phyloP scores from a whole-genome alignment of 23 tunicate genomes.

The Oikopleura dioica region DNA sequence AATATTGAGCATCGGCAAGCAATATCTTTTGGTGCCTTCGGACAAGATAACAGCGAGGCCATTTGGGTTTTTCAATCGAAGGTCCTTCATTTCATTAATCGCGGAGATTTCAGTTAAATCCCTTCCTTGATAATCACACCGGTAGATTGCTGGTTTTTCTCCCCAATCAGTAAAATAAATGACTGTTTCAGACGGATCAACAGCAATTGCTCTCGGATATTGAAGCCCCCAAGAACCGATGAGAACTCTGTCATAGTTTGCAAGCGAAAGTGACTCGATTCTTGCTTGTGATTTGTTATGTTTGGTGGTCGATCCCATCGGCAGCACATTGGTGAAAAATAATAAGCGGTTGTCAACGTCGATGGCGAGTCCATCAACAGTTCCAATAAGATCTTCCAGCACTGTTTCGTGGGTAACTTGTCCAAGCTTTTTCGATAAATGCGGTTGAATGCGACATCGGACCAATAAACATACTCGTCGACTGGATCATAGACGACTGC shows the following conservation, averaged over 20 bases:
- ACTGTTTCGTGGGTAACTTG: conserved; percentile 17
- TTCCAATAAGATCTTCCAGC: conserved; percentile 59
- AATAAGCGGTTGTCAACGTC: conserved; percentile 49
- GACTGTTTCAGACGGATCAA: conserved; percentile 15
- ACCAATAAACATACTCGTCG: conserved; percentile 69
- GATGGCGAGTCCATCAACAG: conserved; percentile 59
- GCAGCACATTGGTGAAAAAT: conserved; percentile 40
- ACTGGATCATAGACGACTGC: conserved; percentile 71
- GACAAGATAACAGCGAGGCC: conserved; percentile 21
- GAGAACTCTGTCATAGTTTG: neutral
- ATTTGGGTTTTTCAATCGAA: conserved; percentile 63
- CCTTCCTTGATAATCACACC: conserved; percentile 45
- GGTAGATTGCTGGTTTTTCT: conserved; percentile 23
- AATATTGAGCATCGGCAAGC: neutral
- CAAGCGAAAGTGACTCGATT: conserved; percentile 17
- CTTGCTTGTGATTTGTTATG: conserved; percentile 23
- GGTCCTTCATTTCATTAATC: conserved; percentile 11
- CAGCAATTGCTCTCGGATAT: neutral
- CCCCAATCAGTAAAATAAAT: conserved; percentile 85
- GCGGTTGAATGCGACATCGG: conserved; percentile 49
- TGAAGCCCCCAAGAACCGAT: neutral
- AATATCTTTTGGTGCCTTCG: neutral
- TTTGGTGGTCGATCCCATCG: conserved; percentile 31
- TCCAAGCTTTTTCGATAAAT: conserved; percentile 40
- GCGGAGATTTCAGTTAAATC: conserved; percentile 10